A percentile compares a stretch with the other conserved stretches of the same genome.
These are phyloP conservation scores for Gymnoscelis rufifasciata DNA, from an alignment of 2,888 invertebrate species.

Conservation along the genomic window DNA sequence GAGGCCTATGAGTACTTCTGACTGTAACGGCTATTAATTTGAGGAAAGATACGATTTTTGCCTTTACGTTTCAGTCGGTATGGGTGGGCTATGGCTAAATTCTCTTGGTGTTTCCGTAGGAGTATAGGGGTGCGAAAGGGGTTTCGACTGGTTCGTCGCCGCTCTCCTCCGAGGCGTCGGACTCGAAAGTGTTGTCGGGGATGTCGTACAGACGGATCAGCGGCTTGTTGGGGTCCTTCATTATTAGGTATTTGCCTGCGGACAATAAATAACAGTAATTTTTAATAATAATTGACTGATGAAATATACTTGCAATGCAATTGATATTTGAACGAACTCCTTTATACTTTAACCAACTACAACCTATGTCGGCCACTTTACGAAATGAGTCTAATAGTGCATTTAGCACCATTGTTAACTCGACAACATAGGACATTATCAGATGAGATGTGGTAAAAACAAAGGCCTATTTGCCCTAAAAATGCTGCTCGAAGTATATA, in stretches of 20 bases:
- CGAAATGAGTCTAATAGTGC: too few species aligned
- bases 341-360: too few species aligned
- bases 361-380: too few species aligned
- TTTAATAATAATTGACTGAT: too few species aligned
- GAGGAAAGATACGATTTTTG: not conserved
- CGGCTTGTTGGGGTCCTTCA: constrained; percentile 99
- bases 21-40: not conserved
- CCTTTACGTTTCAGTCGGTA: constrained; percentile 3
- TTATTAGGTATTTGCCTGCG: constrained; percentile 91
- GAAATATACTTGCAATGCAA: too few species aligned
- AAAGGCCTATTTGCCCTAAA: too few species aligned
- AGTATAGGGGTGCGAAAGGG: constrained; percentile 72
- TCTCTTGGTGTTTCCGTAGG: constrained; percentile 71
- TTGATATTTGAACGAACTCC: too few species aligned
- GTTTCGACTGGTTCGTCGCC: constrained; percentile 82
- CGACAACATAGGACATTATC: too few species aligned
- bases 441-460: too few species aligned
- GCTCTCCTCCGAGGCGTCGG: constrained; percentile 94
- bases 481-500: too few species aligned
- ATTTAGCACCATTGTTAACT: too few species aligned
- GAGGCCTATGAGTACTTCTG: not conserved
- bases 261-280: constrained; percentile 8
- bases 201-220: constrained; percentile 98
- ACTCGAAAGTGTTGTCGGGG: constrained; percentile 98
- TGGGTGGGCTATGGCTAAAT: constrained; percentile 9